Base-by-base conservation (phyloP, 1,140 invertebrate genomes). In the Camponotus floridanus region DNA sequence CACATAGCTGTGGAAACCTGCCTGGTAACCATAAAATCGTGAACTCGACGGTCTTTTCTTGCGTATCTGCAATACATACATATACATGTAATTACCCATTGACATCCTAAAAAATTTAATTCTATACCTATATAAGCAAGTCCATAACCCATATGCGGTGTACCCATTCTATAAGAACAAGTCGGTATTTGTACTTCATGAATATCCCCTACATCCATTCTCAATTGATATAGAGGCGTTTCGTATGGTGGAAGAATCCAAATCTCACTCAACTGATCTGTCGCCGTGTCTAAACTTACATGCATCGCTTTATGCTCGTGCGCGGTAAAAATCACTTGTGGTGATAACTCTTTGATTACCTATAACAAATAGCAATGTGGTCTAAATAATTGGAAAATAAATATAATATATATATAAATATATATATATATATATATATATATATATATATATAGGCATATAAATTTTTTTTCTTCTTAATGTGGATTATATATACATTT, bases 81-180 rank as follows among this genome's bases (percentile, higher is more conserved):
- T 80, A 88, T 74, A 21, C 45, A 48, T 76, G 87, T 74, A 42
- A 68, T 71, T 33, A 36, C 64, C 48, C 42, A 45, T 67, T 9
- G 0, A 71, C 21, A 55, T 78, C 1, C 6, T 26, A 7, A 45
- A 70, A 68, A 21, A 55, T 62, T 51, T 57, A 55, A 26, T 11
- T 62, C 1, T 36, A 7, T 76, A 99, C 98, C 97, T 84, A 99
- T 96, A 76, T 98, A 95, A 6, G 97, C 97, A 87, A 97, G 96
- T 57, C 98, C 98, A 95, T 97, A 99, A 21, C 98, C 98, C 93
- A 98, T 98, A 85, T 97, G 95, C 11, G 92, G 90, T 31, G 97
- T 97, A 2, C 98, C 98, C 98, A 99, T 99, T 92, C 98, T 96
- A 94, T 99, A 99, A 6, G 98, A 99, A 94, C 98, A 99, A 0